Percentiles rank a stretch among this genome's conserved stretches.
Evolutionary conservation across 2,113 vertebrate species (phyloP).

Genomic region (Baryphthengus martii): DNA sequence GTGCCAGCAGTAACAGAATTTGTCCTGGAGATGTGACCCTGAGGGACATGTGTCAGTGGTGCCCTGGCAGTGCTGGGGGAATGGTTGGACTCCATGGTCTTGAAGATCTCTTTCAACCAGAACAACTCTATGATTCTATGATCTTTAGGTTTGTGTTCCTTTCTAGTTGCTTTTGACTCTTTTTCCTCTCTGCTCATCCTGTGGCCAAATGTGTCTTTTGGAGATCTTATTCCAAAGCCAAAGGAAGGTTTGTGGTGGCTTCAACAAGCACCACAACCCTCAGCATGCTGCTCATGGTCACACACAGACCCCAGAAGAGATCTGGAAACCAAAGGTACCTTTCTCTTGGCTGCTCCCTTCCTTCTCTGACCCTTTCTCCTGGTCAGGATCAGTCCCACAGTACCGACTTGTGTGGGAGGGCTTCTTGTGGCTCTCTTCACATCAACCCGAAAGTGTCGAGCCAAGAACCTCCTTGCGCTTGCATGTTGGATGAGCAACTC

Average conservation of each 20-base stretch:
- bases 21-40: too few relatives aligned
- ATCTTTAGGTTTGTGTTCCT: neutral
- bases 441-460: accelerated
- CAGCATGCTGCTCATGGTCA: accelerated
- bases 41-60: too few relatives aligned
- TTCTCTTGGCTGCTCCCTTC: neutral
- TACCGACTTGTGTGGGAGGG: accelerated
- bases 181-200: neutral
- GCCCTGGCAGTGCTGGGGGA: too few relatives aligned
- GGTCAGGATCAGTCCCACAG: neutral
- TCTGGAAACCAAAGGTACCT: accelerated
- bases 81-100: too few relatives aligned
- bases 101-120: too few relatives aligned
- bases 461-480: neutral
- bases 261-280: accelerated
- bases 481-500: accelerated
- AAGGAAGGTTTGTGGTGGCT: neutral
- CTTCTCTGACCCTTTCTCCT: accelerated
- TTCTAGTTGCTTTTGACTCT: neutral
- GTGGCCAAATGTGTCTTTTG: accelerated
- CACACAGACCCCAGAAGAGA: neutral
- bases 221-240: neutral
- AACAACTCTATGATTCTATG: too few relatives aligned
- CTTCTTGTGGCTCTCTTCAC: neutral
- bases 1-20: too few relatives aligned